Evolutionary conservation across 2,888 invertebrate genomes (phyloP), one percentile per base, ranked within the genome.

Genomic region (Calephelis perditalis): DNA sequence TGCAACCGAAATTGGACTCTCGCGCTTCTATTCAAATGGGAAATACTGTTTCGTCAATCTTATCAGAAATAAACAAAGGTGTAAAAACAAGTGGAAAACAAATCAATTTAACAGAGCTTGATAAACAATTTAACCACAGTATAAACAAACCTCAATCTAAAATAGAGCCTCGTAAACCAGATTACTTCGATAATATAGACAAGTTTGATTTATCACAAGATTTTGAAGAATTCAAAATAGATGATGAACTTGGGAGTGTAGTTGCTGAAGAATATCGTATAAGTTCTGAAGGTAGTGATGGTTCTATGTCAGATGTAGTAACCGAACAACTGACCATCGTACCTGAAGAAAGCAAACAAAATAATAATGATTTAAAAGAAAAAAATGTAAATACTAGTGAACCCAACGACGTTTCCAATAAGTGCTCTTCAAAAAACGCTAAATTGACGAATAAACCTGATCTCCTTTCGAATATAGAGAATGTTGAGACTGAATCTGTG

Each of bases 181-280:
- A 89, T 71, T 90, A 89, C 71, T 86, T 89, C 63, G 91, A 91
- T 64, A 89, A 91, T 68, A 91, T 91, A 70, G 91, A 92, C 75
- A 93, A 92, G 71, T 94, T 93, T 73, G 94, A 94, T 75, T 91
- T 95, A 72, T 92, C 94, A 65, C 94, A 95, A 77, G 95, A 95
- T 80, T 95, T 95, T 74, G 95, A 95, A 75, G 95, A 95, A 76
- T 95, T 95, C 77, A 95, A 94, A 75, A 89, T 95, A 71, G 95
- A 95, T 74, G 95, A 95, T 78, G 94, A 95, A 77, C 92, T 91
- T 66, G 84, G 87, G 64, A 86, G 87, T 68, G 82, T 87, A 65
- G 85, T 82, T 67, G 89, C 91, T 68, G 87, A 91, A 73, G 89
- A 91, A 77, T 90, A 91, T 72, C 85, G 88, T 68, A 91, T 91